Percentiles rank a stretch among this genome's conserved stretches.
These are phyloP conservation scores for Eilema sororculum DNA, from an alignment of 2,888 invertebrate species.

Conservation along the genomic window DNA sequence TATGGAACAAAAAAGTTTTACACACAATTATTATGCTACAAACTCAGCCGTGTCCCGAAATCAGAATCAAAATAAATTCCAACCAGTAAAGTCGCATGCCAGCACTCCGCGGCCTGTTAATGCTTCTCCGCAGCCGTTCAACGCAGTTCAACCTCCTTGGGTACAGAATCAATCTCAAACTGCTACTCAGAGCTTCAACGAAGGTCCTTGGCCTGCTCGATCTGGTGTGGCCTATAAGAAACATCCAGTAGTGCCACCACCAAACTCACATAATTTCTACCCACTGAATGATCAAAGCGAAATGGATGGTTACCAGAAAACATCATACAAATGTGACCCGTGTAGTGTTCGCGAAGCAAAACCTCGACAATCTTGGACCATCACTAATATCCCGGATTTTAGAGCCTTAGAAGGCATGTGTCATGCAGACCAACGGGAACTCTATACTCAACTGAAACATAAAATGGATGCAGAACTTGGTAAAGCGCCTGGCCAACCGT, in stretches of 20 bases:
- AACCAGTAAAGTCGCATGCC: slow-evolving; percentile 71
- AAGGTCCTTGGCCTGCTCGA: slow-evolving; percentile 79
- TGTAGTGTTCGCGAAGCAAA: slow-evolving; percentile 78
- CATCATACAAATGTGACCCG: slow-evolving; percentile 78
- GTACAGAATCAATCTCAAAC: slow-evolving; percentile 74
- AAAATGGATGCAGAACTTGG: slow-evolving; percentile 83
- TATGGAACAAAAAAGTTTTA: slow-evolving; percentile 85
- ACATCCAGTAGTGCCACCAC: slow-evolving; percentile 75
- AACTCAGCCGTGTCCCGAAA: slow-evolving; percentile 80
- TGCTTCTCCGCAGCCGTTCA: slow-evolving; percentile 77
- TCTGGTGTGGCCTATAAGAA: slow-evolving; percentile 77
- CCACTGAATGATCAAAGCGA: slow-evolving; percentile 77
- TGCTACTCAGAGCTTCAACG: slow-evolving; percentile 71
- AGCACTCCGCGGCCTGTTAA: slow-evolving; percentile 76
- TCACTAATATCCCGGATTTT: slow-evolving; percentile 80
- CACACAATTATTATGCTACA: slow-evolving; percentile 82
- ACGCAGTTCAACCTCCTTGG: slow-evolving; percentile 80
- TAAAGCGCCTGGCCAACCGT: slow-evolving; percentile 76
- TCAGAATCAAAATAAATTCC: slow-evolving; percentile 80
- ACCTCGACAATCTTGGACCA: slow-evolving; percentile 84
- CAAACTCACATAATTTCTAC: slow-evolving; percentile 76
- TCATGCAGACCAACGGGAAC: slow-evolving; percentile 78
- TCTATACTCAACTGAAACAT: slow-evolving; percentile 80
- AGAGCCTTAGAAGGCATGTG: slow-evolving; percentile 78
- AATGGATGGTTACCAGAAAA: slow-evolving; percentile 74